Conservation (phyloP, 2,113 vertebrate genomes). For the Cercocebus atys region DNA sequence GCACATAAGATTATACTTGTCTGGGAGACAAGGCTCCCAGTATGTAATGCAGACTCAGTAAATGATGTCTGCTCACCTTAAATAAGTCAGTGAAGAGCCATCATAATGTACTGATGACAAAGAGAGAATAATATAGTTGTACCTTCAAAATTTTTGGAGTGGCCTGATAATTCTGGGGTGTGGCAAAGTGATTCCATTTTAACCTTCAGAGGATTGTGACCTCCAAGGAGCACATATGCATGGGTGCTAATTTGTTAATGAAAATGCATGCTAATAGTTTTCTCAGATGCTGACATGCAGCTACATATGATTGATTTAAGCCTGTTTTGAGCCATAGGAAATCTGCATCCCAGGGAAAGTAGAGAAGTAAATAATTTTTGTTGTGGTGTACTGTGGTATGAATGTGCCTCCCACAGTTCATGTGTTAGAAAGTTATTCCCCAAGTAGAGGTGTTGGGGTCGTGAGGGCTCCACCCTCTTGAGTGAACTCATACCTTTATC, state of each 20-base stretch:
- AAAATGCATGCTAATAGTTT: not conserved
- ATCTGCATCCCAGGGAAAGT: not conserved
- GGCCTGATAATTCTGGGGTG: not conserved
- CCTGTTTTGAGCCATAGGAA: not conserved
- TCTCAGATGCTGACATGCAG: no score
- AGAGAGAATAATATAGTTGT: not conserved
- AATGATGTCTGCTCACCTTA: not conserved
- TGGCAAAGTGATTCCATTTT: not conserved
- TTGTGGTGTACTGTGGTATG: not conserved
- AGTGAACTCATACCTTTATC: not conserved
- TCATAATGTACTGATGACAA: no score
- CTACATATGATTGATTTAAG: not conserved
- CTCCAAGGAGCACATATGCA: not conserved
- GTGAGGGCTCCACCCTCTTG: not conserved
- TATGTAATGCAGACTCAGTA: not conserved
- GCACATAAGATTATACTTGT: not conserved
- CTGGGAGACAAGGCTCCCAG: not conserved
- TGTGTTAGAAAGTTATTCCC: not conserved
- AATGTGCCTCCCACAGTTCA: not conserved
- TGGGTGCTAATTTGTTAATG: not conserved
- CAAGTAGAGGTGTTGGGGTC: not conserved
- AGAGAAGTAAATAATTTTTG: not conserved
- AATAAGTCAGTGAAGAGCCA: not conserved
- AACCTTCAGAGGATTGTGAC: not conserved
- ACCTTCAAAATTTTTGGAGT: not conserved